Evolutionary conservation across 1,140 invertebrate genomes (phyloP), one percentile per base, ranked within the genome.

Genomic region (Steinernema khuongi): DNA sequence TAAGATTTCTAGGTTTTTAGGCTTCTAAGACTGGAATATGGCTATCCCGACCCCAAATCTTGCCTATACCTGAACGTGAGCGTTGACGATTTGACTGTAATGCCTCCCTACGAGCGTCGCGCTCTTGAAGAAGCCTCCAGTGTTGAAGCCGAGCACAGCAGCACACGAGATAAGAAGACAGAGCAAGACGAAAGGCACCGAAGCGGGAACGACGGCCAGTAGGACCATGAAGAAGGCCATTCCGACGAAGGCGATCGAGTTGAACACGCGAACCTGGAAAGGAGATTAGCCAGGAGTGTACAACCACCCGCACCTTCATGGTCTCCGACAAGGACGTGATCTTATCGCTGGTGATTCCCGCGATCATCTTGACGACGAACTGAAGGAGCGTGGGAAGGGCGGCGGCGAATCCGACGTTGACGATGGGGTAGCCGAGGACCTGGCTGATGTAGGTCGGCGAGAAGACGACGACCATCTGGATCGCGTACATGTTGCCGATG

Each of bases 101-200:
- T 79, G 78, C 28, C 78, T 32, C 2, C 79, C 81, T 33, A 80
- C 73, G 1, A 82, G 60, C n/a, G 79, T 82, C 1, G 77, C 31
- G 68, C 44, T 77, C 60, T 80, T 80, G 79, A 82, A 80, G 60
- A 80, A 80, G 66, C 79, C 79, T 22, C 80, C 79, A 33, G 74
- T 69, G 50, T 82, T 82, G 74, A 80, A 80, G 18, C 80, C 79
- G 28, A 80, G 68, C 0, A 82, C 30, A 11, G 33, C 50, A 17
- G 72, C 78, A 36, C 80, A 69, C 4, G 70, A 7, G 30, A 77
- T 69, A 22, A 30, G 50, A 74, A 32, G 26, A 17, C 22, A 18
- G 43, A 36, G 68, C 1, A 19, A 72, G 18, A 70, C 60, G 30
- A 67, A 29, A 17, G 67, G 31, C 1, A 44, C 31, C 31, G 69